These are phyloP conservation scores for Anthonomus grandis DNA, from an alignment of 1,140 invertebrate genomes.

Conservation along the genomic window DNA sequence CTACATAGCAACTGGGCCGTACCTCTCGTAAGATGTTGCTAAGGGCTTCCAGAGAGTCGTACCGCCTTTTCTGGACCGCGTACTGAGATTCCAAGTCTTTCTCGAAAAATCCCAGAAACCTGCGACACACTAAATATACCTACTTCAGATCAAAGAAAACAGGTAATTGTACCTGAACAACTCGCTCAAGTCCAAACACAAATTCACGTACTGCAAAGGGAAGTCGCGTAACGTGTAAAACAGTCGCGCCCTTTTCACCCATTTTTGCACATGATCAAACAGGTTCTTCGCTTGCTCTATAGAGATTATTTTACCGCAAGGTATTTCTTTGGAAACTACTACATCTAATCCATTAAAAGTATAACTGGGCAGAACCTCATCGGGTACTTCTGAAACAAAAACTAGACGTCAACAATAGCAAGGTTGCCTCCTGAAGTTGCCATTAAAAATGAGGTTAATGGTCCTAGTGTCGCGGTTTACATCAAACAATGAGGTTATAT, in stretches of 20 bases:
- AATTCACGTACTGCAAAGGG: slow-evolving; percentile 66
- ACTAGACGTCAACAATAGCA: too few relatives aligned
- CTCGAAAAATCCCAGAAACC: slow-evolving; percentile 65
- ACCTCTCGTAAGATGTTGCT: slow-evolving; percentile 48
- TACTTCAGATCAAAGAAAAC: too few relatives aligned
- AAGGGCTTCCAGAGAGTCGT: slow-evolving; percentile 62
- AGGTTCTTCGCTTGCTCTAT: slow-evolving; percentile 57
- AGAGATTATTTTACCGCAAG: slow-evolving; percentile 28
- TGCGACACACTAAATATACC: slow-evolving; percentile 2
- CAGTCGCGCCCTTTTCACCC: slow-evolving; percentile 61
- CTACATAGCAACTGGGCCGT: slow-evolving; percentile 46
- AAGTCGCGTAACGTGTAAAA: slow-evolving; percentile 67
- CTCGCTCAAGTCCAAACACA: slow-evolving; percentile 65
- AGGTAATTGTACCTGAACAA: slow-evolving; percentile 57
- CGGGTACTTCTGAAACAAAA: too few relatives aligned
- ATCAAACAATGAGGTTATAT: background rate
- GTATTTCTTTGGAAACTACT: slow-evolving; percentile 27
- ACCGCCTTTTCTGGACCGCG: slow-evolving; percentile 65
- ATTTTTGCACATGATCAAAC: slow-evolving; percentile 63
- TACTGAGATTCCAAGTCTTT: slow-evolving; percentile 63
- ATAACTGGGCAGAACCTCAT: too few relatives aligned
- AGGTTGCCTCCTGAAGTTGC: too few relatives aligned
- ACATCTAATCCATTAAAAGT: slow-evolving; percentile 28
- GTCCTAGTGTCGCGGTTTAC: background rate
- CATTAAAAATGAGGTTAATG: too few relatives aligned